Conservation (phyloP, 2,113 vertebrate genomes). For the Peucedramus taeniatus region DNA sequence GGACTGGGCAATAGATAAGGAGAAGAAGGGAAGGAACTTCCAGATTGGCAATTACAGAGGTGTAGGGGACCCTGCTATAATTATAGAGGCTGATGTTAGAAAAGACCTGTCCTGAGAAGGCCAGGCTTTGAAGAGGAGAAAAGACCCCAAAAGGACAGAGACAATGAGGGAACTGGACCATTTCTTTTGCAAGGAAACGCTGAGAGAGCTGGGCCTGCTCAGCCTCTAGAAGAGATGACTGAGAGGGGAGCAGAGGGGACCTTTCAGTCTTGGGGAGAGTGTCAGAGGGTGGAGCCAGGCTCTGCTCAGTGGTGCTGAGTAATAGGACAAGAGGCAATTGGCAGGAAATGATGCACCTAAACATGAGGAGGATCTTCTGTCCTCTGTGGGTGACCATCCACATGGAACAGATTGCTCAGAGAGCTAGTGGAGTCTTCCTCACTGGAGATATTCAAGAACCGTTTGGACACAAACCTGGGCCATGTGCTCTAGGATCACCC, state of each 20-base stretch:
- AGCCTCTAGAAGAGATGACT: neutral
- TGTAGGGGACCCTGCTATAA: neutral
- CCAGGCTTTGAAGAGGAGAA: neutral
- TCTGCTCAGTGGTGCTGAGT: rapidly evolving
- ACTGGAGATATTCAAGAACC: neutral
- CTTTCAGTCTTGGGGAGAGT: neutral
- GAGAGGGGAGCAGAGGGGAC: neutral
- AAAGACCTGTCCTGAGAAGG: neutral
- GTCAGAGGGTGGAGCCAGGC: neutral
- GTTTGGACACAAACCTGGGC: neutral
- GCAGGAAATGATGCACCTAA: neutral
- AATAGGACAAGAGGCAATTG: neutral
- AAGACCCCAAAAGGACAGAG: neutral
- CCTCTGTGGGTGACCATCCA: neutral
- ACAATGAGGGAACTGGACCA: neutral
- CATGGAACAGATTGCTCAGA: neutral
- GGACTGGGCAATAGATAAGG: neutral
- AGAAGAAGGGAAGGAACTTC: neutral
- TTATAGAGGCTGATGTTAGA: neutral
- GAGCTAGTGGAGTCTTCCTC: neutral
- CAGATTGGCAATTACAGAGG: neutral
- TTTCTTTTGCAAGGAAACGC: rapidly evolving
- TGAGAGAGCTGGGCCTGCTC: neutral
- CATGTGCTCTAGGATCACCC: neutral
- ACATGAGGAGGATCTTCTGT: neutral